A percentile compares a stretch with the other conserved stretches of the same genome.
These are phyloP conservation scores for Chorisops tibialis DNA, from an alignment of 2,888 invertebrate species.

Conservation along the genomic window DNA sequence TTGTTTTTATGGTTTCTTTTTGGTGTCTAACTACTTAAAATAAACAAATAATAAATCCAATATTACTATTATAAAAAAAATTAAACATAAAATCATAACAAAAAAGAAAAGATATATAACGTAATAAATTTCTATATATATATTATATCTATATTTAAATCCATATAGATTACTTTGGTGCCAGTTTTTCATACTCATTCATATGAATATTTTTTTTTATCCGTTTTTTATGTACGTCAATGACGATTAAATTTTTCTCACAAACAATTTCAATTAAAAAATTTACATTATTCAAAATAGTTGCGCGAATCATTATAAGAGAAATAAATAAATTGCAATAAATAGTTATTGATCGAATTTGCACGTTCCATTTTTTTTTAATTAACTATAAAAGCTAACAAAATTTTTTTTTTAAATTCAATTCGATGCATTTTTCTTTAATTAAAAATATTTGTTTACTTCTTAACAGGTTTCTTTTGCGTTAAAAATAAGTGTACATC, in stretches of 20 bases:
- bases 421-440: neutral
- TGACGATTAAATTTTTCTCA: too few relatives aligned
- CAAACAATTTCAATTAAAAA: too few relatives aligned
- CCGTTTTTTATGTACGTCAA: too few relatives aligned
- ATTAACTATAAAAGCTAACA: neutral
- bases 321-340: constrained; percentile 18
- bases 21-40: neutral
- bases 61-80: constrained; percentile 8
- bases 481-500: constrained; percentile 11
- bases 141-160: neutral
- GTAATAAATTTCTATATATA: neutral
- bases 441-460: neutral
- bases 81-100: neutral
- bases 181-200: constrained; percentile 3
- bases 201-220: neutral
- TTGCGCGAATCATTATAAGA: neutral
- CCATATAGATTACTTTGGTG: constrained; percentile 9
- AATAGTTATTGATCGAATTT: constrained; percentile 2
- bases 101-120: neutral
- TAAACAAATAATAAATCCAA: constrained; percentile 7
- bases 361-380: neutral
- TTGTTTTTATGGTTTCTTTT: neutral
- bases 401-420: neutral
- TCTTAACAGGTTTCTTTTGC: neutral
- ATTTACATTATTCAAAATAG: too few relatives aligned